Percentiles rank a stretch among this genome's conserved stretches.
Evolutionary conservation across 2,888 invertebrate genomes (phyloP).

Genomic region (Athalia cordata): DNA sequence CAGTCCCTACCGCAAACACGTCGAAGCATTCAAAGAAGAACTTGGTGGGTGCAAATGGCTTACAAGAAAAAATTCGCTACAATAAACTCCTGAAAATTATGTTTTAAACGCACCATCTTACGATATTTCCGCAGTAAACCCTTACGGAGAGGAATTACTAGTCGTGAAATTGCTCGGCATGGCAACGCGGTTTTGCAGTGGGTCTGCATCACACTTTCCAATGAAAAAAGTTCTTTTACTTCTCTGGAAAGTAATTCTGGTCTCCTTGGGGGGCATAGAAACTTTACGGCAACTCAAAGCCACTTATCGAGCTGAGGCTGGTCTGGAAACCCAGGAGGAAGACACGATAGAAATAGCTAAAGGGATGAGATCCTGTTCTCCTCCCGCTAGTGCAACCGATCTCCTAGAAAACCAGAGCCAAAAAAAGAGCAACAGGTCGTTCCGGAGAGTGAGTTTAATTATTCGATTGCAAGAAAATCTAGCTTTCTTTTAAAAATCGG

Average conservation of each 20-base stretch:
- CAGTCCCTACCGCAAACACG: constrained; percentile 75
- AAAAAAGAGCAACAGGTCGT: constrained; percentile 82
- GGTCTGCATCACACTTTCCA: constrained; percentile 96
- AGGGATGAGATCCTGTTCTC: constrained; percentile 95
- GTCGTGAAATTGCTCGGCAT: constrained; percentile 94
- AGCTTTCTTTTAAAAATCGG: no score
- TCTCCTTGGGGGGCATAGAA: constrained; percentile 93
- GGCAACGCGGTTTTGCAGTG: constrained; percentile 97
- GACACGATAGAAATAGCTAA: constrained; percentile 96
- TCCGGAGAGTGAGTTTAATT: constrained; percentile 77
- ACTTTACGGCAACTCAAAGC: constrained; percentile 87
- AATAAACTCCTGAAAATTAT: neutral
- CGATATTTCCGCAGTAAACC: constrained; percentile 72
- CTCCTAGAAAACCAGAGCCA: constrained; percentile 90
- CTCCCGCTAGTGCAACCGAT: constrained; percentile 94
- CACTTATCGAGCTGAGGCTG: constrained; percentile 81
- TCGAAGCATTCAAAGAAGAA: constrained; percentile 79
- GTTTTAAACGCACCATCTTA: constrained; percentile 44
- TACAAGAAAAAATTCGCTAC: no score
- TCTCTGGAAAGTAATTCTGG: constrained; percentile 95
- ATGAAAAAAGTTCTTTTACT: constrained; percentile 98
- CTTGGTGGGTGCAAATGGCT: constrained; percentile 72
- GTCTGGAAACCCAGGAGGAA: constrained; percentile 87
- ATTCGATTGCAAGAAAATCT: constrained; percentile 8
- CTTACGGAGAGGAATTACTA: constrained; percentile 86